These are phyloP conservation scores for Augiades crinisus DNA, from an alignment of 2,888 invertebrate genomes.

Conservation along the genomic window DNA sequence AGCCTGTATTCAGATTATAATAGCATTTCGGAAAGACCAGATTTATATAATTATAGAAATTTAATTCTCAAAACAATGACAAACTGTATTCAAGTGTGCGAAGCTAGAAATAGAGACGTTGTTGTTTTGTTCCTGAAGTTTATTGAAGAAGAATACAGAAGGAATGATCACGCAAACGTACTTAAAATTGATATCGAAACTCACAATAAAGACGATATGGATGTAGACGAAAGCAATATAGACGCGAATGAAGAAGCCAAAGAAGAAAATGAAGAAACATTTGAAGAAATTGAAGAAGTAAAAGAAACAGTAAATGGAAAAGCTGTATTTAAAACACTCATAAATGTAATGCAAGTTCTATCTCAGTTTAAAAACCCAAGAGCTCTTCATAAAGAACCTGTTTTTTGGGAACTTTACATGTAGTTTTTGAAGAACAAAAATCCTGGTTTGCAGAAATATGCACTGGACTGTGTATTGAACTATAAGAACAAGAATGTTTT, in stretches of 20 bases:
- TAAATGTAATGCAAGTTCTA: constrained; percentile 88
- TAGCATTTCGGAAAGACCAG: constrained; percentile 81
- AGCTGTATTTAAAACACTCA: constrained; percentile 76
- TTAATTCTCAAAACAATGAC: constrained; percentile 91
- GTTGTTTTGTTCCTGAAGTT: constrained; percentile 91
- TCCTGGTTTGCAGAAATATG: constrained; percentile 89
- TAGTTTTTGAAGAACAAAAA: constrained; percentile 91
- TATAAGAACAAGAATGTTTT: constrained; percentile 90
- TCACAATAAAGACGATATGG: constrained; percentile 71
- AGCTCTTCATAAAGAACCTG: constrained; percentile 87
- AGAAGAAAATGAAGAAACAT: constrained; percentile 49
- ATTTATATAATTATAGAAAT: constrained; percentile 88
- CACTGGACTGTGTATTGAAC: constrained; percentile 92
- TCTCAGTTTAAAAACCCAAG: constrained; percentile 90
- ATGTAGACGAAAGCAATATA: constrained; percentile 48
- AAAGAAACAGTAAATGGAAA: constrained; percentile 64
- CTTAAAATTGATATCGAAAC: constrained; percentile 81
- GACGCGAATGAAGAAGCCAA: constrained; percentile 58
- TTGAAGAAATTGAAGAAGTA: constrained; percentile 23
- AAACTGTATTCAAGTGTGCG: constrained; percentile 87
- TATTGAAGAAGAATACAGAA: constrained; percentile 83
- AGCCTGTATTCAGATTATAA: constrained; percentile 63
- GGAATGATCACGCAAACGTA: constrained; percentile 57
- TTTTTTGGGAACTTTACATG: constrained; percentile 88
- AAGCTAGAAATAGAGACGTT: constrained; percentile 90